Percentiles rank a stretch among this genome's conserved stretches.
Conservation (phyloP, 2,888 invertebrate species). For the Ariolimax columbianus region DNA sequence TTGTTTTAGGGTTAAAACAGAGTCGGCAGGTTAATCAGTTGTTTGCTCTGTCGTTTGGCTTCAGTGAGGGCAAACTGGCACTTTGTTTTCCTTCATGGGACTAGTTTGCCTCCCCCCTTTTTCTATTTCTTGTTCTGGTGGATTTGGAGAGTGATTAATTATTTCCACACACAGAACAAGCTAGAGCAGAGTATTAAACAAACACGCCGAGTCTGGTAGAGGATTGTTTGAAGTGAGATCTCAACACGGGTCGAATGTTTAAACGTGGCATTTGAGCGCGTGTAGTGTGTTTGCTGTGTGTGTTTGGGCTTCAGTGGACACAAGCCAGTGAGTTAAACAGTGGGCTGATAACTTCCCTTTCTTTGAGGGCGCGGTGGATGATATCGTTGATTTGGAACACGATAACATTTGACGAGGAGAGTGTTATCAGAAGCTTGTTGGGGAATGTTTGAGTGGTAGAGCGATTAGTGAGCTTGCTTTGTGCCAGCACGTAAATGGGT, state of each 20-base stretch:
- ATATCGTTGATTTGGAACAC: background rate
- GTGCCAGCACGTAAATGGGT: too few species aligned
- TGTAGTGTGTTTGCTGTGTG: too few species aligned
- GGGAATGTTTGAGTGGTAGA: too few species aligned
- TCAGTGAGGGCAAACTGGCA: conserved; percentile 1
- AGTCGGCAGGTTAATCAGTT: background rate
- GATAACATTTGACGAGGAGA: too few species aligned
- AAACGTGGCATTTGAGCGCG: conserved; percentile 16
- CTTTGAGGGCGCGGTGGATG: background rate
- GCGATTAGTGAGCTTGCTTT: too few species aligned
- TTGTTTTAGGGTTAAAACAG: background rate
- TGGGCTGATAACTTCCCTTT: conserved; percentile 29
- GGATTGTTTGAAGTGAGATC: conserved; percentile 2
- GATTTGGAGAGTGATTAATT: background rate
- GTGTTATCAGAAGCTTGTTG: too few species aligned
- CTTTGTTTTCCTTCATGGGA: background rate
- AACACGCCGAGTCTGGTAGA: background rate
- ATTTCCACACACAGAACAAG: background rate
- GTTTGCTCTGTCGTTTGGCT: background rate
- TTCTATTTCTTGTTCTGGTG: background rate
- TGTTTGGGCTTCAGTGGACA: background rate
- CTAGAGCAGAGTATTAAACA: background rate
- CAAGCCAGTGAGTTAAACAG: background rate
- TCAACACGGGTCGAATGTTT: conserved; percentile 30
- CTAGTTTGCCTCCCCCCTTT: background rate